These are phyloP conservation scores for Drosophila suboccidentalis DNA, from an alignment of 2,888 invertebrate species.

Conservation along the genomic window DNA sequence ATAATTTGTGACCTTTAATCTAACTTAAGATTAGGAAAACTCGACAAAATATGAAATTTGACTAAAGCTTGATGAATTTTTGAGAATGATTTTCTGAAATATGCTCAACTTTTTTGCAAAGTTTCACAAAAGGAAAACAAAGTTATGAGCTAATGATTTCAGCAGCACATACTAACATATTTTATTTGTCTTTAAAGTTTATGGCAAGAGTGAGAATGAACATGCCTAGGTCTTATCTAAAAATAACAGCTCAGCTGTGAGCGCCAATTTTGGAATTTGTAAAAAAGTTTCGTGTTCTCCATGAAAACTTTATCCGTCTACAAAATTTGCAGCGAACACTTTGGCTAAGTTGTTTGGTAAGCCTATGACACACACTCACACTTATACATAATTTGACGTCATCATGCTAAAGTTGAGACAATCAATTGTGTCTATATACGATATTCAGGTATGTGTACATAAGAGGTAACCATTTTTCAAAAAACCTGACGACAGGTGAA, in stretches of 20 bases:
- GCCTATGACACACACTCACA: slow-evolving; percentile 28
- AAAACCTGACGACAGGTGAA: slow-evolving; percentile 46
- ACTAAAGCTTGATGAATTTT: slow-evolving; percentile 10
- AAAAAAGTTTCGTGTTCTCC: slow-evolving; percentile 51
- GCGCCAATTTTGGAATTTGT: slow-evolving; percentile 61
- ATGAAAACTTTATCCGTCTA: slow-evolving; percentile 62
- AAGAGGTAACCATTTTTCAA: slow-evolving; percentile 16
- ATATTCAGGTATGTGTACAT: background rate
- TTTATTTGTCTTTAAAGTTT: slow-evolving; percentile 31
- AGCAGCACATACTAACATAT: slow-evolving; percentile 31
- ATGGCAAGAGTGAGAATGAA: slow-evolving; percentile 11
- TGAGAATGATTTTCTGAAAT: slow-evolving; percentile 7
- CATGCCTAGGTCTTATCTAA: slow-evolving; percentile 55
- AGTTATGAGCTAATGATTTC: slow-evolving; percentile 38
- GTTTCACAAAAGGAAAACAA: slow-evolving; percentile 16
- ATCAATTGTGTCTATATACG: slow-evolving; percentile 54
- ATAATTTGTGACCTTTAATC: slow-evolving; percentile 22
- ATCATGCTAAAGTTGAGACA: slow-evolving; percentile 61
- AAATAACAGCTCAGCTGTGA: slow-evolving; percentile 60
- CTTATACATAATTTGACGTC: slow-evolving; percentile 5
- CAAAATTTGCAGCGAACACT: slow-evolving; percentile 46
- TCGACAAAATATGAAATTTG: slow-evolving; percentile 1
- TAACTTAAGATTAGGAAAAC: slow-evolving; percentile 2
- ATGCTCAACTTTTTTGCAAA: slow-evolving; percentile 32
- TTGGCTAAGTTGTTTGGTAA: slow-evolving; percentile 39